Percentiles rank a stretch among this genome's conserved stretches.
phyloP scores from a whole-genome alignment of 2,113 vertebrate species.

The Ranitomeya variabilis region DNA sequence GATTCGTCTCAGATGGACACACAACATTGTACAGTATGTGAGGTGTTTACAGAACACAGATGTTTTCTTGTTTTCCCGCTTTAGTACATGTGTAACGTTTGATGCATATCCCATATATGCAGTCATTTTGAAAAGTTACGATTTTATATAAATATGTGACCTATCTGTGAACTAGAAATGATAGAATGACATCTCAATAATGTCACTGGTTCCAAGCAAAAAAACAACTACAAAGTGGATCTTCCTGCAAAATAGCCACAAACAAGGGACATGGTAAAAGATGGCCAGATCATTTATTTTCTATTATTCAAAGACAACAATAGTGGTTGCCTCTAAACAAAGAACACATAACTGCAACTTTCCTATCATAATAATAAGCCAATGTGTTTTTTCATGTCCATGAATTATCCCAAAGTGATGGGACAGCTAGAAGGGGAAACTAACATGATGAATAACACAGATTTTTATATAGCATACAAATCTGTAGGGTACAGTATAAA shows the following conservation, averaged over 20 bases:
- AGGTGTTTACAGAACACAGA: neutral
- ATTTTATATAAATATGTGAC: neutral
- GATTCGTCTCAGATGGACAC: neutral
- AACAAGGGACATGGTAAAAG: neutral
- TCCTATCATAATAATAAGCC: neutral
- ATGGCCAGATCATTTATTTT: neutral
- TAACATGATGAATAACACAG: too few species aligned
- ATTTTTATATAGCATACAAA: too few species aligned
- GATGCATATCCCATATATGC: neutral
- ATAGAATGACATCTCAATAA: neutral
- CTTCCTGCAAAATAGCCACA: neutral
- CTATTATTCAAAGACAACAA: neutral
- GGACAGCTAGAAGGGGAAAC: too few species aligned
- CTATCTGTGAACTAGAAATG: neutral
- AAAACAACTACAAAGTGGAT: neutral
- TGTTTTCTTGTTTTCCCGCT: neutral
- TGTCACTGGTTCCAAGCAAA: neutral
- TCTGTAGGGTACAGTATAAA: too few species aligned
- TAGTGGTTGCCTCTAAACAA: too few species aligned
- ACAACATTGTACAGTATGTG: neutral
- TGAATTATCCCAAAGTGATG: too few species aligned
- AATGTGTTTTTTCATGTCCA: too few species aligned
- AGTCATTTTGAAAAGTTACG: neutral
- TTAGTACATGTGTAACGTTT: neutral
- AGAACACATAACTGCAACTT: neutral